Conservation (phyloP, 2,797 vertebrate species). For the Acomys russatus region DNA sequence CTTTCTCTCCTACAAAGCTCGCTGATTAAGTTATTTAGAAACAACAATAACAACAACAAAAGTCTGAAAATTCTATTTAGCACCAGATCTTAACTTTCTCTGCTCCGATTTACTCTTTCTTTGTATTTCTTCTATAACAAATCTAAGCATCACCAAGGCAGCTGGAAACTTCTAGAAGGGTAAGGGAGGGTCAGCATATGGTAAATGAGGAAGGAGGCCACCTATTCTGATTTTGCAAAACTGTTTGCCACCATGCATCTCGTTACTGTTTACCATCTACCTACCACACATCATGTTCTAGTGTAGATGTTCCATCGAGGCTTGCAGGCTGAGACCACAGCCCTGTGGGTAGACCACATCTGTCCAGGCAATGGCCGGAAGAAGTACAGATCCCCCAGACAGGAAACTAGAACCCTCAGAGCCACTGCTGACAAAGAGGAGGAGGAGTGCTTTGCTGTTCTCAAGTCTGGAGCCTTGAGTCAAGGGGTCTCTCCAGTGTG, state of each 20-base stretch:
- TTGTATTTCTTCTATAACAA: not conserved
- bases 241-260: not conserved
- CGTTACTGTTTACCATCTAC: not conserved
- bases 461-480: not conserved
- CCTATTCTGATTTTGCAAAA: not conserved
- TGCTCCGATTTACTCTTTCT: not conserved
- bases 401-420: constrained; percentile 73
- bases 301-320: constrained; percentile 11
- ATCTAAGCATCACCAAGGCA: constrained; percentile 1
- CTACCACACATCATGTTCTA: not conserved
- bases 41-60: not conserved
- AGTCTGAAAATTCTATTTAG: constrained; percentile 32
- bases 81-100: not conserved
- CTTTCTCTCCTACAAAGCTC: constrained; percentile 1
- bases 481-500: too few relatives aligned
- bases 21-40: constrained; percentile 14
- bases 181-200: not conserved
- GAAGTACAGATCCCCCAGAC: constrained; percentile 61
- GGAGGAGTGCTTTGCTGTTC: not conserved
- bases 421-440: constrained; percentile 31
- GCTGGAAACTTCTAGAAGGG: not conserved
- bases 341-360: constrained; percentile 66
- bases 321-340: constrained; percentile 37
- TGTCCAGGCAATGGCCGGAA: constrained; percentile 61
- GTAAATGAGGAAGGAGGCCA: not conserved